phyloP scores from a whole-genome alignment of 2,888 invertebrate genomes.

The Galeruca laticollis region DNA sequence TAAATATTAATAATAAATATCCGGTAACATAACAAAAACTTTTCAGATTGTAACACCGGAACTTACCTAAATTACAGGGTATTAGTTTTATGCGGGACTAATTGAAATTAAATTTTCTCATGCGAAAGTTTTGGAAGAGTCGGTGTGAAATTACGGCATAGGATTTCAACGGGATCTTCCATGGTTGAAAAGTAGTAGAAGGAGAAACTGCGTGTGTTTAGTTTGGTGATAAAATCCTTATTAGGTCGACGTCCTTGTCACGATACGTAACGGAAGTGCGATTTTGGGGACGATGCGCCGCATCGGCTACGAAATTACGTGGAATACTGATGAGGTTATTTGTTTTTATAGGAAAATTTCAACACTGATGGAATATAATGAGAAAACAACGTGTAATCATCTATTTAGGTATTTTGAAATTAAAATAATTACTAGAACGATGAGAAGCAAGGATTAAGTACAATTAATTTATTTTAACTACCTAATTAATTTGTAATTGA shows the following conservation, averaged over 20 bases:
- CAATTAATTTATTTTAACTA: not conserved
- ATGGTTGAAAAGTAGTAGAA: not conserved
- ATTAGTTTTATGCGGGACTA: conserved; percentile 26
- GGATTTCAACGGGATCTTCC: conserved; percentile 13
- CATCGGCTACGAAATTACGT: not conserved
- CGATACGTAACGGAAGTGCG: conserved; percentile 1
- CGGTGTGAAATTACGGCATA: conserved; percentile 24
- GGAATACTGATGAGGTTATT: conserved; percentile 4
- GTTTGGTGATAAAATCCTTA: conserved; percentile 7
- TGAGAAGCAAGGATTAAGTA: not conserved
- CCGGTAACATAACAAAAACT: not conserved
- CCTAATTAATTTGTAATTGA: too few relatives aligned
- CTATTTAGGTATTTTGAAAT: not conserved
- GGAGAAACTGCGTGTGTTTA: conserved; percentile 11
- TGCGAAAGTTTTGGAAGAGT: conserved; percentile 19
- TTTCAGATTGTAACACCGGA: not conserved
- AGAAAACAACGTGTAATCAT: not conserved
- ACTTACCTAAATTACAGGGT: conserved; percentile 14
- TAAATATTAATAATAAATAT: conserved; percentile 2
- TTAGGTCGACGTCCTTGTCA: conserved; percentile 15
- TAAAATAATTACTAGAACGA: not conserved
- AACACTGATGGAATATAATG: not conserved
- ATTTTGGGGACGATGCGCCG: conserved; percentile 10
- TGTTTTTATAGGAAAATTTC: not conserved
- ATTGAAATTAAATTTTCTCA: conserved; percentile 24